These are phyloP conservation scores for Tetanocera ferruginea DNA, from an alignment of 2,888 invertebrate genomes.

Conservation along the genomic window DNA sequence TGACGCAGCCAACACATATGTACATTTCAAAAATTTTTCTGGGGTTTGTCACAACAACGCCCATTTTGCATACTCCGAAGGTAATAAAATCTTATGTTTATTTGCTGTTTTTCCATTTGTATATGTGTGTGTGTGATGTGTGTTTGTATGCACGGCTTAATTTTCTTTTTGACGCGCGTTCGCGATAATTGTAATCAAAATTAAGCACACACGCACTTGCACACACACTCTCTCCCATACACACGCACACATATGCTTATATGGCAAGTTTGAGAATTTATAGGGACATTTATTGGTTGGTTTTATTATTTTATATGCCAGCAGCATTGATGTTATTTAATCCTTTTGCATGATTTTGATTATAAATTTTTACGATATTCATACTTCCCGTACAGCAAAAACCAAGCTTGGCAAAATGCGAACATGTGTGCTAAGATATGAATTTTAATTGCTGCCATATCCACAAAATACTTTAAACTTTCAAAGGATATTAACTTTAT, in stretches of 20 bases:
- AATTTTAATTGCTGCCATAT: slow-evolving; percentile 30
- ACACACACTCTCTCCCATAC: not conserved
- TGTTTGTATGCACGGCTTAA: slow-evolving; percentile 21
- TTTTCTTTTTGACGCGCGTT: slow-evolving; percentile 31
- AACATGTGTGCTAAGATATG: slow-evolving; percentile 30
- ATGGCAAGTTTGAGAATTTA: not conserved
- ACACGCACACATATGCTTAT: not conserved
- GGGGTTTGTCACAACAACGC: not conserved
- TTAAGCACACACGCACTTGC: slow-evolving; percentile 29
- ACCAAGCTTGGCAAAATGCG: slow-evolving; percentile 2
- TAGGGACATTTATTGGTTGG: slow-evolving; percentile 37
- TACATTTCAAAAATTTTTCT: not conserved
- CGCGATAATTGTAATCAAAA: slow-evolving; percentile 39
- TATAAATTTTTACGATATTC: slow-evolving; percentile 35
- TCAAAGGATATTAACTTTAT: too few relatives aligned
- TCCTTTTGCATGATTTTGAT: slow-evolving; percentile 32
- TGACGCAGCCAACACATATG: not conserved
- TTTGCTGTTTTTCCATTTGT: slow-evolving; percentile 33
- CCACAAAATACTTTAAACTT: too few relatives aligned
- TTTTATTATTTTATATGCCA: slow-evolving; percentile 36
- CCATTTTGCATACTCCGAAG: slow-evolving; percentile 30
- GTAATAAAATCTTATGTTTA: slow-evolving; percentile 56
- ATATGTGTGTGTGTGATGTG: not conserved
- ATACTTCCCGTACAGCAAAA: not conserved
- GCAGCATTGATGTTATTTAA: slow-evolving; percentile 32